Conservation (phyloP, 2,797 vertebrate genomes). For the Anniella stebbinsi region DNA sequence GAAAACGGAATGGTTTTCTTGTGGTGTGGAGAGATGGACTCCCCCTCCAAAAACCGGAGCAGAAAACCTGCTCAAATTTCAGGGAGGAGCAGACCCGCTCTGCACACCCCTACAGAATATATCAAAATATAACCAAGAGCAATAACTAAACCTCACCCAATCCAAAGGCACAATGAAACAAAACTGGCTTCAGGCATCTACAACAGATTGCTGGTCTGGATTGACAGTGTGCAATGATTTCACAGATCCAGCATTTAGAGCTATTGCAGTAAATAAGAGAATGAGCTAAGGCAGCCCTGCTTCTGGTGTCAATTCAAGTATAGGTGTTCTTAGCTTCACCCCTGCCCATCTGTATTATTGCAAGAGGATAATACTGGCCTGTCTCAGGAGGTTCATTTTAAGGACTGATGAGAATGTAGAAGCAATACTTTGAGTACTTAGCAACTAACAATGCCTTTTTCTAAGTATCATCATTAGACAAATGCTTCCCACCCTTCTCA, state of each 20-base stretch:
- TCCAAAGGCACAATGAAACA: background rate
- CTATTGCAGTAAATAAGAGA: background rate
- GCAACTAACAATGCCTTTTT: background rate
- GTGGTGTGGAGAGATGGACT: too few relatives aligned
- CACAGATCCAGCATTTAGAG: background rate
- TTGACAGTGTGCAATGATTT: background rate
- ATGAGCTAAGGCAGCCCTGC: background rate
- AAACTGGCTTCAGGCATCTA: background rate
- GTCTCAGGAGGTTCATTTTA: background rate
- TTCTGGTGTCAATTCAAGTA: background rate
- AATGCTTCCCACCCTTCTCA: background rate
- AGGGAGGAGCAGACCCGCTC: too few relatives aligned
- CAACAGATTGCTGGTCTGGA: background rate
- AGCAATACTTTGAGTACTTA: background rate
- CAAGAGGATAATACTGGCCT: background rate
- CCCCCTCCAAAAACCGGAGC: too few relatives aligned
- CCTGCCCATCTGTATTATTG: background rate
- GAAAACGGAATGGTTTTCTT: too few relatives aligned
- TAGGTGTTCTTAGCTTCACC: background rate
- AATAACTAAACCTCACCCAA: background rate
- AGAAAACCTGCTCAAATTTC: too few relatives aligned
- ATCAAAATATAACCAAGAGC: background rate
- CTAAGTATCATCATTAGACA: background rate
- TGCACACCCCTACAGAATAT: too few relatives aligned
- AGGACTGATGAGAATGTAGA: background rate